These are phyloP conservation scores for Leguminivora glycinivorella DNA, from an alignment of 1,140 invertebrate genomes.

Conservation along the genomic window DNA sequence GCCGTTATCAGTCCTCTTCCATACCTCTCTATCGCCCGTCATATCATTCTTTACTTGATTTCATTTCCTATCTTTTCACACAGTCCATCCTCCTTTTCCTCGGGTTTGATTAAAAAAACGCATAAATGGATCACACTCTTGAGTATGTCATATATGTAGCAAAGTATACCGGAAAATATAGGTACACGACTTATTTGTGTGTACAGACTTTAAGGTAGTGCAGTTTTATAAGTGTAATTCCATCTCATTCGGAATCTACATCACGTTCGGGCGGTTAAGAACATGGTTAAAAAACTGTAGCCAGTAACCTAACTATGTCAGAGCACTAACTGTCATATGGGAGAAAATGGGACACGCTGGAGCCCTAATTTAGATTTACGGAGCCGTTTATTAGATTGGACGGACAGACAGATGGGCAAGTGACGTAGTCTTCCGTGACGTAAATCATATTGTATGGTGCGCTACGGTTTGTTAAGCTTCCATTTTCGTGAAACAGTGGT, in stretches of 20 bases:
- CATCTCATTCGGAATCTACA: not conserved
- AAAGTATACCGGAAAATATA: too few relatives aligned
- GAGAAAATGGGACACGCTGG: constrained; percentile 2
- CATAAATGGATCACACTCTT: too few relatives aligned
- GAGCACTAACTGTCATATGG: constrained; percentile 10
- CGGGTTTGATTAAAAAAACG: too few relatives aligned
- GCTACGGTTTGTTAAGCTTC: not conserved
- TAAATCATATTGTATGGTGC: constrained; percentile 7
- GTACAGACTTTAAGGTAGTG: too few relatives aligned
- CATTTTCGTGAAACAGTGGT: not conserved
- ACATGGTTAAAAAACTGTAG: not conserved
- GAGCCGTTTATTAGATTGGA: constrained; percentile 12
- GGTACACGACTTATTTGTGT: too few relatives aligned
- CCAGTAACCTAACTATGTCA: not conserved
- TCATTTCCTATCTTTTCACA: too few relatives aligned
- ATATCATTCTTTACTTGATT: too few relatives aligned
- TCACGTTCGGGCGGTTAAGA: not conserved
- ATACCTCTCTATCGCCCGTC: too few relatives aligned
- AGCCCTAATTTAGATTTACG: constrained; percentile 9
- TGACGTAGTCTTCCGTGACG: not conserved
- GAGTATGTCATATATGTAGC: too few relatives aligned
- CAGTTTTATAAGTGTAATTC: not conserved
- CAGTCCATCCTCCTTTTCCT: too few relatives aligned
- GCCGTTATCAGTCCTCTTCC: too few relatives aligned
- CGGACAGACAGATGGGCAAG: constrained; percentile 5